phyloP scores from a whole-genome alignment of 2,888 invertebrate genomes.

The Belgica antarctica region DNA sequence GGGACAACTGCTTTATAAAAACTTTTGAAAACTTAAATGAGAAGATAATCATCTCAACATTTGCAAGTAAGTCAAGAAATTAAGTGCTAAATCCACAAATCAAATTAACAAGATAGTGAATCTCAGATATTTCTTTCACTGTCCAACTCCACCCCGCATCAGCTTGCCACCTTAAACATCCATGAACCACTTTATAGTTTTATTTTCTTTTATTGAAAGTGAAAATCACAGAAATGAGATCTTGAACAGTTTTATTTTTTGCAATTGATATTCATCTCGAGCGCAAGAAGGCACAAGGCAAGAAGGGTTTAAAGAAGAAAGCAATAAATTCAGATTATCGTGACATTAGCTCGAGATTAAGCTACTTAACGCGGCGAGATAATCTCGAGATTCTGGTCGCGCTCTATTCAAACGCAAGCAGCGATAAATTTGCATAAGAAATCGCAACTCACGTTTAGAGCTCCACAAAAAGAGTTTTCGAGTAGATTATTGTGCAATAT shows the following conservation, averaged over 20 bases:
- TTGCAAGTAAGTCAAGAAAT: no score
- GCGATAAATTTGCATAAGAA: constrained; percentile 23
- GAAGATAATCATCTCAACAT: no score
- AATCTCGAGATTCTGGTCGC: neutral
- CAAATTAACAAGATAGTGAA: no score
- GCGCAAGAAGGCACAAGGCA: no score
- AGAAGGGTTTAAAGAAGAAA: neutral
- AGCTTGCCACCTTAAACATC: no score
- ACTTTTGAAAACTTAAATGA: no score
- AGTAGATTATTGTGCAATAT: constrained; percentile 35
- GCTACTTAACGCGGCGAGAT: constrained; percentile 7
- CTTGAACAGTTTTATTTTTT: neutral
- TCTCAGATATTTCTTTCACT: no score
- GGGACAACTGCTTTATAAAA: no score
- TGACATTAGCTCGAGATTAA: neutral
- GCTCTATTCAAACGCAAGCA: neutral
- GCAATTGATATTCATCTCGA: no score
- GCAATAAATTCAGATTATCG: neutral
- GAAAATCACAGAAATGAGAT: constrained; percentile 21
- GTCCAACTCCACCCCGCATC: no score
- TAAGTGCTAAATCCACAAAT: no score
- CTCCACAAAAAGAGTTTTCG: neutral
- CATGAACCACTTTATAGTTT: no score
- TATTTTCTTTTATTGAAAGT: constrained; percentile 6
- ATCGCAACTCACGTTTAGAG: constrained; percentile 17